Percentiles rank a stretch among this genome's conserved stretches.
These are phyloP conservation scores for Maconellicoccus hirsutus DNA, from an alignment of 1,140 invertebrate species.

Conservation along the genomic window DNA sequence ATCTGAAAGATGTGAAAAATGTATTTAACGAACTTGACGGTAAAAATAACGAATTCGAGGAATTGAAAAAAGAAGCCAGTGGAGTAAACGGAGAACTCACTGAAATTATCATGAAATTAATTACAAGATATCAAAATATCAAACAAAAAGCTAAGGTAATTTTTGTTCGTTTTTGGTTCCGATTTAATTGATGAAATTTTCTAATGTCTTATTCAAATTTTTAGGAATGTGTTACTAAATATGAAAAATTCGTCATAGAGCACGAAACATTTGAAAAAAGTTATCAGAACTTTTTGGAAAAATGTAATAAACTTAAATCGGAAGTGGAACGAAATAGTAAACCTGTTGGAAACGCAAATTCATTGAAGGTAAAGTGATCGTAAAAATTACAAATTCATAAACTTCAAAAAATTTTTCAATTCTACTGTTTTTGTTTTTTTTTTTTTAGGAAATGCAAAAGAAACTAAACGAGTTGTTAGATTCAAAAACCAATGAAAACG, in stretches of 20 bases:
- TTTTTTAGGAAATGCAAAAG: constrained; percentile 59
- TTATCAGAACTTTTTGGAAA: constrained; percentile 60
- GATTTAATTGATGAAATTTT: constrained; percentile 7
- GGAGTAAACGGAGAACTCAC: constrained; percentile 65
- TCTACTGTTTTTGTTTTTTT: too few species aligned
- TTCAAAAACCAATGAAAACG: constrained; percentile 62
- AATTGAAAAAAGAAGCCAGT: constrained; percentile 55
- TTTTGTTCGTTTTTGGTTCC: constrained; percentile 14
- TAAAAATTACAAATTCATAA: too few species aligned
- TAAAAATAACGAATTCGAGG: constrained; percentile 57
- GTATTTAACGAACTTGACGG: constrained; percentile 59
- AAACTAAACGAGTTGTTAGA: constrained; percentile 71
- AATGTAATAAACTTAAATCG: constrained; percentile 55
- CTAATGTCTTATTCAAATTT: constrained; percentile 22
- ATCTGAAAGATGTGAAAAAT: constrained; percentile 64
- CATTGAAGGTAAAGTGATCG: constrained; percentile 43
- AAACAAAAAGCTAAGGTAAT: constrained; percentile 62
- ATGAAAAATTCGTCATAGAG: constrained; percentile 73
- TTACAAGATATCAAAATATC: constrained; percentile 70
- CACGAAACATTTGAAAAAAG: constrained; percentile 69
- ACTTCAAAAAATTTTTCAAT: too few species aligned
- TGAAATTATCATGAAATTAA: constrained; percentile 62
- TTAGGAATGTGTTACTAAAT: constrained; percentile 56
- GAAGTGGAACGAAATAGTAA: constrained; percentile 66
- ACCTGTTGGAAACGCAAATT: constrained; percentile 72